Evolutionary conservation across 2,113 vertebrate species (phyloP).

Genomic region (Hylia prasina): DNA sequence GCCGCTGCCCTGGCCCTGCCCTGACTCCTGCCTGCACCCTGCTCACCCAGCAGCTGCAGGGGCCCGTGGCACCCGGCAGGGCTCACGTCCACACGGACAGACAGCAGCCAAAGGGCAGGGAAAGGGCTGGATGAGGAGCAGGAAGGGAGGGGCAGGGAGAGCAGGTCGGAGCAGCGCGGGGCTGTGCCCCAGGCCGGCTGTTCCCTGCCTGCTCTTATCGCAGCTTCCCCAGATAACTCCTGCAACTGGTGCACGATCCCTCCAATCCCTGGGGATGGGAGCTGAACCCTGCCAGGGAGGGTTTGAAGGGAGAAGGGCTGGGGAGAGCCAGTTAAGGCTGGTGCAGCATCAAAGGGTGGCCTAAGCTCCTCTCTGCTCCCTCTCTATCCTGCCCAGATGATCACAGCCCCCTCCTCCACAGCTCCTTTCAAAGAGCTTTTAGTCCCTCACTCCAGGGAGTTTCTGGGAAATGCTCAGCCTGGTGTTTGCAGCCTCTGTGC

Average conservation of each 20-base stretch:
- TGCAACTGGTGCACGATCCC: fast-evolving
- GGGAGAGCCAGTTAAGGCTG: not conserved
- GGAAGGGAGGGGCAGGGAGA: not conserved
- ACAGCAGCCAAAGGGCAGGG: not conserved
- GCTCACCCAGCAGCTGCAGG: not conserved
- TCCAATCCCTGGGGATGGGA: not conserved
- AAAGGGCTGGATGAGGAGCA: not conserved
- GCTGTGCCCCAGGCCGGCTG: not conserved
- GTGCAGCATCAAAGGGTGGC: not conserved
- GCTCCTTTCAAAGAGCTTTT: not conserved
- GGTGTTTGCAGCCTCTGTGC: not conserved
- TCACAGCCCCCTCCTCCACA: not conserved
- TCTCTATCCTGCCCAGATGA: not conserved
- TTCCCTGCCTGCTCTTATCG: not conserved
- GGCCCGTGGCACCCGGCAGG: fast-evolving
- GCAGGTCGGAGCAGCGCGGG: fast-evolving
- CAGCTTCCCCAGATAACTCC: not conserved
- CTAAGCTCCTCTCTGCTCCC: not conserved
- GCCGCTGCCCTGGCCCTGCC: not conserved
- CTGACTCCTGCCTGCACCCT: fast-evolving
- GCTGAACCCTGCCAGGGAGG: not conserved
- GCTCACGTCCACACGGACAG: not conserved
- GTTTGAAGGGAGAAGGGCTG: not conserved
- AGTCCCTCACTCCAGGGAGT: not conserved
- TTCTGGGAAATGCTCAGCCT: not conserved